phyloP scores from a whole-genome alignment of 2,113 vertebrate genomes.

The Psephotus haematonotus region DNA sequence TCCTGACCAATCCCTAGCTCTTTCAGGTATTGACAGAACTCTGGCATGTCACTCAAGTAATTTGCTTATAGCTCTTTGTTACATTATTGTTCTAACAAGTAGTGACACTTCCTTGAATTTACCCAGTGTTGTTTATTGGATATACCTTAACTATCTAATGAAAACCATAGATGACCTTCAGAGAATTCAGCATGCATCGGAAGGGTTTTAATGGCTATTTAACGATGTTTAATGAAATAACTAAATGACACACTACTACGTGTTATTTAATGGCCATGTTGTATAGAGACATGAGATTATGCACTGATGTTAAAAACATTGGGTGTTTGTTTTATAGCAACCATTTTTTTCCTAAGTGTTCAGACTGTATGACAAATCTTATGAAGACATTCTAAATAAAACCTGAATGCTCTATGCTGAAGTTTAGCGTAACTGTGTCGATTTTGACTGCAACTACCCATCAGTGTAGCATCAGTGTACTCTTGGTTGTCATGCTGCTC shows the following conservation, averaged over 20 bases:
- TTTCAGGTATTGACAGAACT: background rate
- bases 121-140: background rate
- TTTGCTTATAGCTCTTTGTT: background rate
- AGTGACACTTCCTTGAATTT: conserved; percentile 56
- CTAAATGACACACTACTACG: background rate
- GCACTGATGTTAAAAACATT: background rate
- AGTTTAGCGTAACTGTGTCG: background rate
- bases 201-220: background rate
- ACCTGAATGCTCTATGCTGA: background rate
- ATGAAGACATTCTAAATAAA: background rate
- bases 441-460: background rate
- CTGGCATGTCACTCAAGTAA: background rate
- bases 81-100: background rate
- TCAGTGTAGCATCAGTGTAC: background rate
- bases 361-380: background rate
- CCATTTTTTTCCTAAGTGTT: background rate
- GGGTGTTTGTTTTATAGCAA: background rate
- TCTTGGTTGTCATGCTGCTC: background rate
- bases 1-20: background rate
- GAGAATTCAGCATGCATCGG: conserved; percentile 5
- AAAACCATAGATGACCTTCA: background rate
- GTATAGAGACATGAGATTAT: background rate
- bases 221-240: conserved; percentile 21
- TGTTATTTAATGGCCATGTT: background rate
- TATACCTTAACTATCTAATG: background rate